phyloP scores from a whole-genome alignment of 1,140 invertebrate genomes.

The Heterodera carotae region DNA sequence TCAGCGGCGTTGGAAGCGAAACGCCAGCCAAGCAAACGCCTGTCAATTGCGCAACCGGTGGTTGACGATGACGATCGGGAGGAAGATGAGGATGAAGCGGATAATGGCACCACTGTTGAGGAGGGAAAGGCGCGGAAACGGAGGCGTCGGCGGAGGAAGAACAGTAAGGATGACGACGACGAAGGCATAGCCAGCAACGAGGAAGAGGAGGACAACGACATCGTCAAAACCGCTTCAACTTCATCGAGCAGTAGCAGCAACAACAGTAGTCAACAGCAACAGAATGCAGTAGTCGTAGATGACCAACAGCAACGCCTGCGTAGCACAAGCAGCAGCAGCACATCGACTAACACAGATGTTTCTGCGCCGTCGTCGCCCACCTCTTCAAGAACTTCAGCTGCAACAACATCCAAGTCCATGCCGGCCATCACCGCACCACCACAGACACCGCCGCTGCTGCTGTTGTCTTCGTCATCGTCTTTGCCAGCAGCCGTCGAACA shows the following conservation, averaged over 20 bases:
- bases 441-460: not conserved
- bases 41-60: not conserved
- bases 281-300: not conserved
- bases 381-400: too few relatives aligned
- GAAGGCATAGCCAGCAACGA: not conserved
- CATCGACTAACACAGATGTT: not conserved
- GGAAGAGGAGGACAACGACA: not conserved
- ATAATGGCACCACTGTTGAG: not conserved
- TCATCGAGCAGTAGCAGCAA: not conserved
- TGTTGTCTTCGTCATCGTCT: too few relatives aligned
- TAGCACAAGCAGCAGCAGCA: not conserved
- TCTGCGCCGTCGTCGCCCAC: too few relatives aligned
- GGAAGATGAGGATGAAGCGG: not conserved
- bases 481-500: not conserved
- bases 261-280: not conserved
- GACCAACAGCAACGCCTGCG: not conserved
- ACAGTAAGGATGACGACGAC: too few relatives aligned
- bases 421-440: not conserved
- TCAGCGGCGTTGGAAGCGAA: too few relatives aligned
- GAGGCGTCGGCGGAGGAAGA: not conserved
- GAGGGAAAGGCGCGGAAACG: not conserved
- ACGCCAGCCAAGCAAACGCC: not conserved
- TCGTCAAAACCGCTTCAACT: too few relatives aligned
- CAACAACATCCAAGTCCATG: not conserved
- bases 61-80: conserved; percentile 3